These are phyloP conservation scores for Sinonovacula constricta DNA, from an alignment of 1,140 invertebrate species.

Conservation along the genomic window DNA sequence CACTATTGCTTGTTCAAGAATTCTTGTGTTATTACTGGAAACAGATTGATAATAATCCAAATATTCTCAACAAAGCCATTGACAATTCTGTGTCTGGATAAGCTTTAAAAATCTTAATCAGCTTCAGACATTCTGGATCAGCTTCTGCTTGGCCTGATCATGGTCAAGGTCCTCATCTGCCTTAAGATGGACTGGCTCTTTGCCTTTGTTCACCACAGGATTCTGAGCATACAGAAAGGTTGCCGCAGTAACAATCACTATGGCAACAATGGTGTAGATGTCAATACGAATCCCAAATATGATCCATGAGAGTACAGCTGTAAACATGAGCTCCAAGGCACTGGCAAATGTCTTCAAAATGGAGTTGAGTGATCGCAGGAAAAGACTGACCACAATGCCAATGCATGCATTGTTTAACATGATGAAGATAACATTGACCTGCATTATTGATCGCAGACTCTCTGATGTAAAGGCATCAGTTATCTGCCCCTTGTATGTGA, in stretches of 20 bases:
- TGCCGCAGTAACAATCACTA: constrained; percentile 89
- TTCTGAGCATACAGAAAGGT: constrained; percentile 93
- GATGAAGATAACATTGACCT: constrained; percentile 87
- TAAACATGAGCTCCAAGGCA: constrained; percentile 94
- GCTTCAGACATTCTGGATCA: too few species aligned
- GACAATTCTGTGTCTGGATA: too few species aligned
- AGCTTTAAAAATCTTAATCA: too few species aligned
- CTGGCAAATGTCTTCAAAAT: constrained; percentile 98
- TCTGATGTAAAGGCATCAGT: constrained; percentile 58
- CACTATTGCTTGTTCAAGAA: too few species aligned
- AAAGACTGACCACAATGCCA: constrained; percentile 96
- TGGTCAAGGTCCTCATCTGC: neutral
- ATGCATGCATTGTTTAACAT: constrained; percentile 94
- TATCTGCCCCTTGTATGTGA: constrained; percentile 80
- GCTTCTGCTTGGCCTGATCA: neutral
- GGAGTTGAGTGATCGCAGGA: constrained; percentile 95
- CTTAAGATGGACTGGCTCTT: constrained; percentile 33
- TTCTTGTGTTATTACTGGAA: too few species aligned
- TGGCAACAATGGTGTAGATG: constrained; percentile 89
- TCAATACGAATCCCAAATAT: constrained; percentile 93
- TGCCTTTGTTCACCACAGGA: constrained; percentile 84
- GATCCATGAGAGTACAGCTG: constrained; percentile 92
- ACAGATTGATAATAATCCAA: too few species aligned
- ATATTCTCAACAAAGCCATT: too few species aligned
- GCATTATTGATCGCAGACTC: constrained; percentile 81